phyloP scores from a whole-genome alignment of 1,140 invertebrate species.

The Heterodera carotae region DNA sequence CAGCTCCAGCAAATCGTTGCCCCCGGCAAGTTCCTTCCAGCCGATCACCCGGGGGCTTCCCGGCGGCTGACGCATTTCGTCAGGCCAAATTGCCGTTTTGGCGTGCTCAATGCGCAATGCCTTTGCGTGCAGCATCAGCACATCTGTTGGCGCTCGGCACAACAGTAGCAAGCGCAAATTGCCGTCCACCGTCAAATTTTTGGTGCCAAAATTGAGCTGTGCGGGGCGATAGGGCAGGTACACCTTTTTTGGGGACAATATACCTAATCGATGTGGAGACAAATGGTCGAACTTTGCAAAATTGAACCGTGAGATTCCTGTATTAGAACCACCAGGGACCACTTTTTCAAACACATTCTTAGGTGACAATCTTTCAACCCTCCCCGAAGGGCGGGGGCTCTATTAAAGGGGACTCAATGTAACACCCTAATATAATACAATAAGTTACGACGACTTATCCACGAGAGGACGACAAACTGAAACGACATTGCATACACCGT shows the following conservation, averaged over 20 bases:
- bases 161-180: slow-evolving; percentile 28
- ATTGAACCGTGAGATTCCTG: too few relatives aligned
- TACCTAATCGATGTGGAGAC: too few relatives aligned
- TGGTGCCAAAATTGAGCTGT: slow-evolving; percentile 14
- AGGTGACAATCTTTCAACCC: too few relatives aligned
- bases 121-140: slow-evolving; percentile 31
- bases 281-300: too few relatives aligned
- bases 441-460: too few relatives aligned
- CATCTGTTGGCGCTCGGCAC: slow-evolving; percentile 18
- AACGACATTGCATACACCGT: too few relatives aligned
- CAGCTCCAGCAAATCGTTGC: slow-evolving; percentile 29
- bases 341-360: too few relatives aligned
- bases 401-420: too few relatives aligned
- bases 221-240: slow-evolving; percentile 23
- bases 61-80: not conserved
- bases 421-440: too few relatives aligned
- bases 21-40: slow-evolving; percentile 26
- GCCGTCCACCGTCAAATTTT: slow-evolving; percentile 30
- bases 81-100: slow-evolving; percentile 28
- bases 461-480: too few relatives aligned
- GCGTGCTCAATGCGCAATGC: slow-evolving; percentile 19
- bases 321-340: too few relatives aligned
- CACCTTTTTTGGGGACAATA: not conserved
- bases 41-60: slow-evolving; percentile 13
- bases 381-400: too few relatives aligned